Conservation (phyloP, 2,888 invertebrate genomes). For the Druceiella hillmani region DNA sequence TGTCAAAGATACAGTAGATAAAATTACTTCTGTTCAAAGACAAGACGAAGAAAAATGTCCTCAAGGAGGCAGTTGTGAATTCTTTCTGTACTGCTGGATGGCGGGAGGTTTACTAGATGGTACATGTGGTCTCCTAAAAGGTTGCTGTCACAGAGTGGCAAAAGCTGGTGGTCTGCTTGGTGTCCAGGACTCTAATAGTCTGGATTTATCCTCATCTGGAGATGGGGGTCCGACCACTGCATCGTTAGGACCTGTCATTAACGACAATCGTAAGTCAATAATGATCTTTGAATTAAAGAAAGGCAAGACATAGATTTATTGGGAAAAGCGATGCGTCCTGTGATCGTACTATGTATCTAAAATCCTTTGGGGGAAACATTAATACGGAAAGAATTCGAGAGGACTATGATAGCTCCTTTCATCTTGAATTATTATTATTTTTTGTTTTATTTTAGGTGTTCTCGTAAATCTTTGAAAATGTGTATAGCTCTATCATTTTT, state of each 20-base stretch:
- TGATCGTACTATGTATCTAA: no score
- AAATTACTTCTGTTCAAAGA: no score
- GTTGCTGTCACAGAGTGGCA: constrained; percentile 79
- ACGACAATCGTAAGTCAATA: constrained; percentile 73
- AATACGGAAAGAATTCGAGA: no score
- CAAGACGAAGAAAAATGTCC: constrained; percentile 55
- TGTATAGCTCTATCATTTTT: no score
- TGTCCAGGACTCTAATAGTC: constrained; percentile 58
- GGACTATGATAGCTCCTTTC: no score
- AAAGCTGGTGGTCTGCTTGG: constrained; percentile 59
- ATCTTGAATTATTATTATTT: no score
- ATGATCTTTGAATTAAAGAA: no score
- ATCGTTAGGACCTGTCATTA: constrained; percentile 67
- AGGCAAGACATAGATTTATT: no score
- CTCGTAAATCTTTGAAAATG: no score
- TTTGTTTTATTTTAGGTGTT: no score
- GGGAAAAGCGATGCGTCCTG: no score
- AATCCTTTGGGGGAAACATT: no score
- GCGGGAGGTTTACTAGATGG: constrained; percentile 81
- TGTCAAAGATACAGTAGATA: constrained; percentile 15
- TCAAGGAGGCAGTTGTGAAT: constrained; percentile 79
- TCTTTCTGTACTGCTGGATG: constrained; percentile 90
- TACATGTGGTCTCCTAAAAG: constrained; percentile 76
- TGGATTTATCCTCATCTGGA: constrained; percentile 54
- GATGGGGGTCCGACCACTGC: constrained; percentile 57